A percentile compares a stretch with the other conserved stretches of the same genome.
phyloP scores from a whole-genome alignment of 2,113 vertebrate species.

The Pterocles gutturalis region DNA sequence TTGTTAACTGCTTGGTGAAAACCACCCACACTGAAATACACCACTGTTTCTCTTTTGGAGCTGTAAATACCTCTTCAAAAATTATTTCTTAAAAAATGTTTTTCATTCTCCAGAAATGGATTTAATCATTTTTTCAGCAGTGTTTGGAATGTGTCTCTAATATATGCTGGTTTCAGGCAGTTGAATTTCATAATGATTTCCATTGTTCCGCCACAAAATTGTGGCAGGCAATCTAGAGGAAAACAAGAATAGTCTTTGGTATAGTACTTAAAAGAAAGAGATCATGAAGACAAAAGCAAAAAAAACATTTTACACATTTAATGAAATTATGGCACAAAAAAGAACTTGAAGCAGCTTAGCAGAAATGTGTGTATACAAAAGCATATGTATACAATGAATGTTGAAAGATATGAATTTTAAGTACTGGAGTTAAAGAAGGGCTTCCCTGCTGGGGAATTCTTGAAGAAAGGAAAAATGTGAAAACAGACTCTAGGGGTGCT shows the following conservation, averaged over 20 bases:
- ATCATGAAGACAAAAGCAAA: slow-evolving; percentile 29
- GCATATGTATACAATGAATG: background rate
- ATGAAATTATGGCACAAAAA: slow-evolving; percentile 15
- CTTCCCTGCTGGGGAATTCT: background rate
- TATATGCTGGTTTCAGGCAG: background rate
- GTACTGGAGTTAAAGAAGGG: background rate
- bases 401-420: background rate
- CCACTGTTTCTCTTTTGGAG: background rate
- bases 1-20: background rate
- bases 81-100: background rate
- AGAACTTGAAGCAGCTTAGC: background rate
- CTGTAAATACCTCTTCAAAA: background rate
- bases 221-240: background rate
- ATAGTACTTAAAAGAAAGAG: background rate
- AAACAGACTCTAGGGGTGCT: background rate
- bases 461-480: background rate
- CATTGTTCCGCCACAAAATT: background rate
- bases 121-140: background rate
- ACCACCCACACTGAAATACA: background rate
- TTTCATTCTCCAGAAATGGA: background rate
- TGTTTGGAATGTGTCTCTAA: background rate
- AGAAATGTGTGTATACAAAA: slow-evolving; percentile 6
- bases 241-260: background rate
- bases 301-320: background rate
- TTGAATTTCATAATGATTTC: background rate